Evolutionary conservation across 2,888 invertebrate genomes (phyloP).

Genomic region (Mythimna albipuncta): DNA sequence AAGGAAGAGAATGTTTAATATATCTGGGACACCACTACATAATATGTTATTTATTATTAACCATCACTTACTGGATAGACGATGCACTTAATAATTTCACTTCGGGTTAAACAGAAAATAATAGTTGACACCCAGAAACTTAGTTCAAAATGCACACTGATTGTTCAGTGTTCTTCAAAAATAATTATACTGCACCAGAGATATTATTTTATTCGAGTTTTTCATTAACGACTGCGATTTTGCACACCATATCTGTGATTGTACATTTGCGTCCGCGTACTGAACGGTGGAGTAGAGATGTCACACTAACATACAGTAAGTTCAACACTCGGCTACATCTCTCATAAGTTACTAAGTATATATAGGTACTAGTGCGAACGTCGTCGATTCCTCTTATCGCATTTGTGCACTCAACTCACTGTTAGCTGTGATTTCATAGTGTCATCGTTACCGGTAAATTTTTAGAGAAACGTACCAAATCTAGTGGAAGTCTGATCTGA

Average conservation of each 20-base stretch:
- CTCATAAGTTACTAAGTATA: background rate
- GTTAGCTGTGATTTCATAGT: constrained; percentile 14
- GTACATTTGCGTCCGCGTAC: constrained; percentile 16
- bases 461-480: constrained; percentile 19
- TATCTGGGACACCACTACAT: background rate
- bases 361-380: background rate
- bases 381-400: constrained; percentile 13
- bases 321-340: background rate
- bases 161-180: background rate
- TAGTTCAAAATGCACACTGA: background rate
- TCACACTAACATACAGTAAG: constrained; percentile 32
- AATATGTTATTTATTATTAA: background rate
- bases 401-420: constrained; percentile 2
- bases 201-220: constrained; percentile 8
- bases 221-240: background rate
- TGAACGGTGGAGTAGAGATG: constrained; percentile 7
- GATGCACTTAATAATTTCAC: background rate
- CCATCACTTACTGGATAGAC: constrained; percentile 15
- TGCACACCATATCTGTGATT: background rate
- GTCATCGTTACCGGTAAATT: constrained; percentile 31
- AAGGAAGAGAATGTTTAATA: background rate
- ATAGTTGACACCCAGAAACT: background rate
- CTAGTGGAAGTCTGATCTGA: background rate
- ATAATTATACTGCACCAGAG: background rate
- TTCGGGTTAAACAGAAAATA: background rate